phyloP scores from a whole-genome alignment of 2,113 vertebrate species.

The Melospiza melodia region DNA sequence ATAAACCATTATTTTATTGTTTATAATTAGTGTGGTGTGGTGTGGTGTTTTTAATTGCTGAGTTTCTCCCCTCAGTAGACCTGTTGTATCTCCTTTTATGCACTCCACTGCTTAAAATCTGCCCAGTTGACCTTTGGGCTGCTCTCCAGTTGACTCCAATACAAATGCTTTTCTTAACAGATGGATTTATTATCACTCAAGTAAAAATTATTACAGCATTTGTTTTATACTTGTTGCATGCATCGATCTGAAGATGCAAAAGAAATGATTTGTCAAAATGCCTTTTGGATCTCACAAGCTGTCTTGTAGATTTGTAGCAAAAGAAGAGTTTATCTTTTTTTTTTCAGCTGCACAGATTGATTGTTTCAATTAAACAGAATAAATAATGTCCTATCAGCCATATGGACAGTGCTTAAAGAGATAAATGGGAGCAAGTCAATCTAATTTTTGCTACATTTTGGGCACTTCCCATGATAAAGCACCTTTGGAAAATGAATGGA shows the following conservation, averaged over 20 bases:
- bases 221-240: background rate
- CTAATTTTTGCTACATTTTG: background rate
- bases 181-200: conserved; percentile 43
- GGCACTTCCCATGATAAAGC: background rate
- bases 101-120: background rate
- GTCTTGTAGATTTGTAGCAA: background rate
- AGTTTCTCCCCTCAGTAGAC: background rate
- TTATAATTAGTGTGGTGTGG: background rate
- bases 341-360: background rate
- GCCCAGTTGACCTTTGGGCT: background rate
- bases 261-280: conserved; percentile 12
- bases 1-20: background rate
- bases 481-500: background rate
- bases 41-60: background rate
- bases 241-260: background rate
- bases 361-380: background rate
- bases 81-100: background rate
- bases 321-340: background rate
- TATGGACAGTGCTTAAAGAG: background rate
- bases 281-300: background rate
- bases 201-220: conserved; percentile 4
- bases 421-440: background rate
- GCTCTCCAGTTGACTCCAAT: conserved; percentile 8
- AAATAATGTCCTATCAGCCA: background rate
- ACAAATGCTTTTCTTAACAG: background rate